Percentiles rank a stretch among this genome's conserved stretches.
Conservation (phyloP, 2,113 vertebrate species). For the Corvus hawaiiensis region DNA sequence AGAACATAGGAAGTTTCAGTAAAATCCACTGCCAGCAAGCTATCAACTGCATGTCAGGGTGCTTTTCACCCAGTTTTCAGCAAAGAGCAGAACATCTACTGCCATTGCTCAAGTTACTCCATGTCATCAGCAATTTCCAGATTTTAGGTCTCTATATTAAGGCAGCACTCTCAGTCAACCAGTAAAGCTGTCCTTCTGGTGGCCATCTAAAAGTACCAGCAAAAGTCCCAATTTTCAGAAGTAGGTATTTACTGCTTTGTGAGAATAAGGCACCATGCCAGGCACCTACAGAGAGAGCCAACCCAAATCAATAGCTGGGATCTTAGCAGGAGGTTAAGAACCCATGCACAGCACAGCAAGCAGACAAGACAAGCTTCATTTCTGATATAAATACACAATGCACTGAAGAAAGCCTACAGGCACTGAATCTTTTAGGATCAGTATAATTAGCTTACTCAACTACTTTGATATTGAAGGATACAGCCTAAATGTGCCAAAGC, state of each 20-base stretch:
- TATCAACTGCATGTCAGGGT: not conserved
- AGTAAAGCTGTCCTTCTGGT: not conserved
- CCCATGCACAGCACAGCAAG: constrained; percentile 32
- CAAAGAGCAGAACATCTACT: not conserved
- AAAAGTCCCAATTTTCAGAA: not conserved
- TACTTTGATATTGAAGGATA: constrained; percentile 13
- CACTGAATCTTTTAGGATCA: constrained; percentile 17
- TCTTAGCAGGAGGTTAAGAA: constrained; percentile 51
- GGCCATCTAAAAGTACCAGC: not conserved
- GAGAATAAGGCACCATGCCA: not conserved
- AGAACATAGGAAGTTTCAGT: not conserved
- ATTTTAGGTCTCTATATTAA: not conserved
- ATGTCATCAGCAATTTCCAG: not conserved
- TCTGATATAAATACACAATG: constrained; percentile 15
- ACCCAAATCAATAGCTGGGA: constrained; percentile 40
- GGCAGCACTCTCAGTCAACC: not conserved
- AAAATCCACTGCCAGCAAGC: not conserved
- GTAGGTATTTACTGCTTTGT: not conserved
- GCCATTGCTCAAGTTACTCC: not conserved
- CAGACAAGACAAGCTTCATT: constrained; percentile 25
- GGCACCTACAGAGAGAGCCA: not conserved
- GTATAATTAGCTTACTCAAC: constrained; percentile 19
- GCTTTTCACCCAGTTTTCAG: not conserved
- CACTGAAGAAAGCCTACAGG: not conserved
- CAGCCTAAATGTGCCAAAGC: not conserved